phyloP scores from a whole-genome alignment of 2,113 vertebrate genomes.

The Herpetotheres cachinnans region DNA sequence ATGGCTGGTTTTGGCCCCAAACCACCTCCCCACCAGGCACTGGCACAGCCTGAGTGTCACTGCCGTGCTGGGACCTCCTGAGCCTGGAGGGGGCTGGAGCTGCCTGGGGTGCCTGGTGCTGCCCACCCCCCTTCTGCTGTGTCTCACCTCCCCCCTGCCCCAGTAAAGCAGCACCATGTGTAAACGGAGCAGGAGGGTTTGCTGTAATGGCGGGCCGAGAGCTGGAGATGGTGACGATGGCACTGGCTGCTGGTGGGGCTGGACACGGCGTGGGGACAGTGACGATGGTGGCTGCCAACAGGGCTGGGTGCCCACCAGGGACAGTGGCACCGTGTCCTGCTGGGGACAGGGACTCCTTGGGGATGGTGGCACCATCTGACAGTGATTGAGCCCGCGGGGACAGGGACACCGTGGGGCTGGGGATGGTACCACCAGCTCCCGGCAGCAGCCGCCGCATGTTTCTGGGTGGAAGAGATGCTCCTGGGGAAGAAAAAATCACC shows the following conservation, averaged over 20 bases:
- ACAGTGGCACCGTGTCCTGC: not conserved
- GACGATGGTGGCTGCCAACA: too few relatives aligned
- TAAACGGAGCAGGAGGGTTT: not conserved
- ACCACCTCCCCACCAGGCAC: not conserved
- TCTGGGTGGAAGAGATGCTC: not conserved
- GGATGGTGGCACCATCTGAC: not conserved
- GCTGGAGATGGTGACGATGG: too few relatives aligned
- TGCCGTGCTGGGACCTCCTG: not conserved
- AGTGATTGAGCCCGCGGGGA: not conserved
- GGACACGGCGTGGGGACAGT: not conserved
- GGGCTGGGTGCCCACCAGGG: not conserved
- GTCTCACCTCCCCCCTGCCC: too few relatives aligned
- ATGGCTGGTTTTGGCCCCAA: not conserved
- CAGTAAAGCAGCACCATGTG: not conserved
- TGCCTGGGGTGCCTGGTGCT: not conserved
- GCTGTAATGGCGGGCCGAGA: not conserved
- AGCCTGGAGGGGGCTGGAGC: not conserved
- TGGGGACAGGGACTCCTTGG: not conserved
- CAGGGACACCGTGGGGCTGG: not conserved
- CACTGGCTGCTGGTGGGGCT: not conserved
- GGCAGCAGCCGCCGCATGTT: not conserved
- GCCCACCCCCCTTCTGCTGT: not conserved
- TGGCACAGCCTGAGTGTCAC: fast-evolving
- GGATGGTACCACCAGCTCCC: not conserved
- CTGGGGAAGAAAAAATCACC: not conserved